These are phyloP conservation scores for Porites divaricata DNA, from an alignment of 92 coral and sea anemone species.

Conservation along the genomic window DNA sequence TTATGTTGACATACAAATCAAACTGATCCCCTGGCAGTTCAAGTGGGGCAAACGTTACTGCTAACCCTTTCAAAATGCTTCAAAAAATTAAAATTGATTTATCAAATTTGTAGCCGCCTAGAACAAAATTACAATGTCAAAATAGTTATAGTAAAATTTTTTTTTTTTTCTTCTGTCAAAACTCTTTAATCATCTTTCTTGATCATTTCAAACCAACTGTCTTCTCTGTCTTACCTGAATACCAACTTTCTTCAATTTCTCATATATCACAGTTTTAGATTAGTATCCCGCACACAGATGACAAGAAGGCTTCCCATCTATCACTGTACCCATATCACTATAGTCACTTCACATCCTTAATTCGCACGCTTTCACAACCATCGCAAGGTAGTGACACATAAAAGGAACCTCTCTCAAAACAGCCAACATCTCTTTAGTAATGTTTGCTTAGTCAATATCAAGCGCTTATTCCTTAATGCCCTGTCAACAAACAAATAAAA, in stretches of 20 bases:
- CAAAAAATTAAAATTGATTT: background rate
- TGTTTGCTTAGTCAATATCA: constrained; percentile 51
- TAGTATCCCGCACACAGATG: constrained; percentile 39
- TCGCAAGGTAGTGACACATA: constrained; percentile 52
- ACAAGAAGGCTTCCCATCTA: constrained; percentile 62
- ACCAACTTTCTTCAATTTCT: constrained; percentile 40
- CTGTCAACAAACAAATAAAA: constrained; percentile 57
- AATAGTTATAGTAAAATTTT: too few species aligned
- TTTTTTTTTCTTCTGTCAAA: background rate
- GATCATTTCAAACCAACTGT: constrained; percentile 15
- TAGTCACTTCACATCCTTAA: constrained; percentile 62
- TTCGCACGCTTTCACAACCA: constrained; percentile 59
- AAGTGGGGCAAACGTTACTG: background rate
- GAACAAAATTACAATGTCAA: too few species aligned
- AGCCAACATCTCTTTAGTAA: constrained; percentile 49
- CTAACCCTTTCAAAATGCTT: background rate
- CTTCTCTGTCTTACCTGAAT: constrained; percentile 52
- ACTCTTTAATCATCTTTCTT: background rate
- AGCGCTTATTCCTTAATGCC: constrained; percentile 60
- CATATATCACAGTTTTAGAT: constrained; percentile 54
- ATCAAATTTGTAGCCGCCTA: background rate
- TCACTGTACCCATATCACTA: constrained; percentile 57
- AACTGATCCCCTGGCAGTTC: background rate
- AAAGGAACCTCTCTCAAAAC: constrained; percentile 51
- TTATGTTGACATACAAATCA: background rate